Base-by-base conservation (phyloP, 2,888 invertebrate genomes). In the Pyralis farinalis region DNA sequence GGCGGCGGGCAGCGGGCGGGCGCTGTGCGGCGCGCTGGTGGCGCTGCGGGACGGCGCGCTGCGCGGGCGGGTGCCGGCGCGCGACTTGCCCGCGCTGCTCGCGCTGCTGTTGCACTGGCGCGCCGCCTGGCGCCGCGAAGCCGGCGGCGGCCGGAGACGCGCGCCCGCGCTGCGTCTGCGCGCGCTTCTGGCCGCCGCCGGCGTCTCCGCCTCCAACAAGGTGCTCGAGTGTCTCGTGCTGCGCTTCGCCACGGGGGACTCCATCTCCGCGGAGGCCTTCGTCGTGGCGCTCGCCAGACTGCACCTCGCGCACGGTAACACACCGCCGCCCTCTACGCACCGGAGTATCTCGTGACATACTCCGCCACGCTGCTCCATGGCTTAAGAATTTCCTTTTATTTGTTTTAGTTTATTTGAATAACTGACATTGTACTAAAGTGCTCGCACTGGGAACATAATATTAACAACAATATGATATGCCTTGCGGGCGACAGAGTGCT, bases 221-320 rank as follows among this genome's bases (percentile, higher is more conserved):
- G 93, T 94, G 46, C 80, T 94, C 51, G 94, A 94, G 85, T 92
- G 93, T 64, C 78, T 94, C 41, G 92, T 94, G 49, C 79, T 93
- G 53, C 81, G 94, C 49, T 94, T 92, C 80, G 91, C 93, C 49
- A 91, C 91, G 63, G 91, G 91, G 65, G 80, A n/a, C 87, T 39
- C 85, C 34, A 73, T 93, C 31, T 86, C 91, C 1, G 88, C 91
- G 1, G 93, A 93, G 64, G 90, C 90, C 45, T 93, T 91, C 72
- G 77, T 93, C 29, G 90, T 92, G 90, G 92, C 93, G 34, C 91
- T 73, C 36, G 69, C 69, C 34, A 53, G 64, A 7, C 68, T 81
- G 46, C 77, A 78, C 55, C 70, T 80, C 29, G 81, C 80, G 44
- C 80, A 80, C 63, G 79, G 81, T 78, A 38, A 34, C n/a, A n/a